Evolutionary conservation across 2,113 vertebrate genomes (phyloP).

Genomic region (Epinephelus fuscoguttatus): DNA sequence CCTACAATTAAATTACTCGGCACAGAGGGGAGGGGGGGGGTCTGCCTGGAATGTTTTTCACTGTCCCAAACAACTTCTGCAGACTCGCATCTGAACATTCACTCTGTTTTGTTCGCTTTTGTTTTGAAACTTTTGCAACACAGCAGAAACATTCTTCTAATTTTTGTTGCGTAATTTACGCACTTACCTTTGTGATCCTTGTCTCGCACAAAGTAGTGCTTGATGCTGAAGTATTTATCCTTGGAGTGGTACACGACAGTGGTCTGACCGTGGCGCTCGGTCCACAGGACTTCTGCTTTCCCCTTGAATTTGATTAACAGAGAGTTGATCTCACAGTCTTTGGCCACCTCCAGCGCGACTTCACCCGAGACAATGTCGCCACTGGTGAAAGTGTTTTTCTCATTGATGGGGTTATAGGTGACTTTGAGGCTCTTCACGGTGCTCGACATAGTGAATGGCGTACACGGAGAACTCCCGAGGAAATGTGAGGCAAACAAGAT

Average conservation of each 20-base stretch:
- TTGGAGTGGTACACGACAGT: constrained; percentile 69
- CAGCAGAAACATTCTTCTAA: no score
- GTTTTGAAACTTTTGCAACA: background rate
- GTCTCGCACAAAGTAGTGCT: constrained; percentile 65
- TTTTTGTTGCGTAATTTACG: background rate
- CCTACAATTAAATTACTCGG: no score
- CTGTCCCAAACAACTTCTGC: no score
- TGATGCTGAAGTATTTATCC: constrained; percentile 79
- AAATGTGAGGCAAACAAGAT: background rate
- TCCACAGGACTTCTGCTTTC: constrained; percentile 76
- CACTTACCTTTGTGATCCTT: constrained; percentile 47
- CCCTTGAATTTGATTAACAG: constrained; percentile 80
- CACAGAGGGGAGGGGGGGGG: no score
- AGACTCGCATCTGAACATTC: no score
- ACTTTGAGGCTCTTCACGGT: constrained; percentile 74
- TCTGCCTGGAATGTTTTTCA: no score
- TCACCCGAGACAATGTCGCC: constrained; percentile 73
- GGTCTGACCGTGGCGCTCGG: constrained; percentile 51
- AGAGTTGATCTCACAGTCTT: constrained; percentile 62
- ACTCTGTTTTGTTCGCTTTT: background rate
- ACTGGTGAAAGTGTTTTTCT: constrained; percentile 62
- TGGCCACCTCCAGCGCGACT: constrained; percentile 73
- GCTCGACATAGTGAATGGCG: constrained; percentile 46
- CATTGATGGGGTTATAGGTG: constrained; percentile 52
- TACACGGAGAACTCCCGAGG: no score